Percentiles rank a stretch among this genome's conserved stretches.
phyloP scores from a whole-genome alignment of 30 jellyfish, hydroid and myxozoan species.

The Cassiopea xamachana region DNA sequence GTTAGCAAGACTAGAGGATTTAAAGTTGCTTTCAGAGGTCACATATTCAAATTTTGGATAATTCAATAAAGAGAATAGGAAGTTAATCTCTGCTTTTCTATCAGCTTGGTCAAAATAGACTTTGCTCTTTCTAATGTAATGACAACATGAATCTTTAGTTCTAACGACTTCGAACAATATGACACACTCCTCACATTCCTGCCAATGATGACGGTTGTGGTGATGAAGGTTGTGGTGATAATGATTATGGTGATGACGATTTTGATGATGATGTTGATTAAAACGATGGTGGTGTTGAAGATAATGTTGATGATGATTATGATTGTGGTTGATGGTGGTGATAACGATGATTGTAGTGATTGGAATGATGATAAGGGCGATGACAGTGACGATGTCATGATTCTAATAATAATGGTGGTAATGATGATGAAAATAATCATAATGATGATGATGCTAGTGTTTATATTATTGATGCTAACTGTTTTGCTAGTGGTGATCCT shows the following conservation, averaged over 20 bases:
- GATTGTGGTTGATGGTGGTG: background rate
- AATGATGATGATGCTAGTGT: background rate
- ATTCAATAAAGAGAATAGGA: too few species aligned
- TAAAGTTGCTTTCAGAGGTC: too few species aligned
- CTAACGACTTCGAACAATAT: background rate
- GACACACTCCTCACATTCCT: background rate
- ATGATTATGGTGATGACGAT: background rate
- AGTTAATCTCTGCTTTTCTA: too few species aligned
- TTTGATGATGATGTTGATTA: background rate
- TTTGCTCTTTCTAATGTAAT: too few species aligned
- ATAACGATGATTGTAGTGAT: background rate
- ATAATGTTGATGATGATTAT: constrained; percentile 1
- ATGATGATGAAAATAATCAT: background rate
- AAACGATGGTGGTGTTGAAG: background rate
- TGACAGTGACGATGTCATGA: background rate
- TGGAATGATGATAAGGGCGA: background rate
- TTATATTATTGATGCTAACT: background rate
- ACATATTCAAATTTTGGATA: too few species aligned
- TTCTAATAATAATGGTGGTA: background rate
- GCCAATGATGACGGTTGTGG: background rate
- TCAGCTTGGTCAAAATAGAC: too few species aligned
- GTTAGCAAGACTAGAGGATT: too few species aligned
- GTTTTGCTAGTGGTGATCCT: too few species aligned
- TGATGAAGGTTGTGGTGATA: background rate
- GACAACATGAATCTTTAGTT: background rate